Conservation (phyloP, 2,113 vertebrate species). For the Mobula birostris region DNA sequence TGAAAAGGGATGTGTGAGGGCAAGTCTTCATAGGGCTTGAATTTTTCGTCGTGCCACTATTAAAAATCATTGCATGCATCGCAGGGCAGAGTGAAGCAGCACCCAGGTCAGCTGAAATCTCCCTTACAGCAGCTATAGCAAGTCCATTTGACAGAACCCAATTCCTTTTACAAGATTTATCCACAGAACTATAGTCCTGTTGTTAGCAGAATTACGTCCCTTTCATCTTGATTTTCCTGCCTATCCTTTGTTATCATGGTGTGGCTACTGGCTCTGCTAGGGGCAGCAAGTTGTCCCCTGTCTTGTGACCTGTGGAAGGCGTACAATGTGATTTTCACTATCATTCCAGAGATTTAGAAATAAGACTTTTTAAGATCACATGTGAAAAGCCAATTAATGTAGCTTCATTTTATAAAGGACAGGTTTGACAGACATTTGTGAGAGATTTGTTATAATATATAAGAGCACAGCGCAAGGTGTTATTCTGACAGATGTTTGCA, state of each 20-base stretch:
- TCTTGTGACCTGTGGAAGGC: neutral
- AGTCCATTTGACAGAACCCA: neutral
- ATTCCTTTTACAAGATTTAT: neutral
- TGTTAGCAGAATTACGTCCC: neutral
- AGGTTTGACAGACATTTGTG: neutral
- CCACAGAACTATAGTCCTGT: neutral
- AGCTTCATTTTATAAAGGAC: neutral
- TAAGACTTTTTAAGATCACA: neutral
- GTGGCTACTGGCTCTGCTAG: neutral
- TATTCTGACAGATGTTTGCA: neutral
- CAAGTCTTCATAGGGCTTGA: too few relatives aligned
- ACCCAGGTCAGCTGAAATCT: neutral
- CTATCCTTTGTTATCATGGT: neutral
- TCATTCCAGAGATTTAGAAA: neutral
- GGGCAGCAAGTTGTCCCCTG: neutral
- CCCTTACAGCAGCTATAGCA: neutral
- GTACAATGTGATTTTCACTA: neutral
- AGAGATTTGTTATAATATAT: neutral
- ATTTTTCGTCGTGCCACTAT: neutral
- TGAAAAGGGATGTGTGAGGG: too few relatives aligned
- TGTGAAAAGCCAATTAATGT: neutral
- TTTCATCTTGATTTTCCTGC: neutral
- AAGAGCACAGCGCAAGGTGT: neutral
- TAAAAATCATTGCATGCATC: neutral
- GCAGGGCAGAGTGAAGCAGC: neutral